Evolutionary conservation across 2,113 vertebrate genomes (phyloP), one percentile per base, ranked within the genome.

Genomic region (Alethe diademata): DNA sequence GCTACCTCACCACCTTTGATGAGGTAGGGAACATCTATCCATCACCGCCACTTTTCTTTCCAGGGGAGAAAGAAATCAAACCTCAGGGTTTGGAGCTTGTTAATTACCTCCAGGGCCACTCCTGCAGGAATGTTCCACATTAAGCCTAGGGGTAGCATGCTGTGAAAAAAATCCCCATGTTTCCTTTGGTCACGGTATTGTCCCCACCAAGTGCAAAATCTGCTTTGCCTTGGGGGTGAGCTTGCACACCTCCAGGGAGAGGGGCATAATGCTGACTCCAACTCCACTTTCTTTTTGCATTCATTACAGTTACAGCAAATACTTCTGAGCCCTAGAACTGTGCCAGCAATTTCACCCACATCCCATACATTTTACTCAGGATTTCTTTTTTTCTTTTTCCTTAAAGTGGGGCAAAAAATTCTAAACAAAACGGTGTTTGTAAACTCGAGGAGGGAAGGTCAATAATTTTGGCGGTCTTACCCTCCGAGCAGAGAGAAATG

Each of bases 381-480:
- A 78, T 50, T 56, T 75, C 70, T 51, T 66, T 66, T 67, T 61
- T 25, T 7, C 45, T 35, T 47, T 58, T 25, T 7, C 45, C 12
- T 66, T 26, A 19, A 56, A 29, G n/a, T 6, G 14, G 75, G 67
- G 54, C 20, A 61, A 71, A 65, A 67, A 19, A 67, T 71, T 86
- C 66, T 66, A 89, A 94, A 97, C 93, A 97, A 90, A 87, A 96
- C 1, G 0, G 61, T 93, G 83, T 87, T 95, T 97, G 95, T 97
- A 94, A 96, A 96, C 66, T 50, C 80, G 31, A 38, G 50, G 42
- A 45, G 72, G n/a, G 54, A 36, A 93, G 72, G 92, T 79, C 9
- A 11, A 81, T 92, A 95, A 93, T 97, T 97, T 95, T 97, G 96
- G 96, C 83, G 1, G 58, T 86, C 88, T 91, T 91, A 95, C 95